Evolutionary conservation across 2,797 vertebrate genomes (phyloP).

Genomic region (Acanthiza pusilla): DNA sequence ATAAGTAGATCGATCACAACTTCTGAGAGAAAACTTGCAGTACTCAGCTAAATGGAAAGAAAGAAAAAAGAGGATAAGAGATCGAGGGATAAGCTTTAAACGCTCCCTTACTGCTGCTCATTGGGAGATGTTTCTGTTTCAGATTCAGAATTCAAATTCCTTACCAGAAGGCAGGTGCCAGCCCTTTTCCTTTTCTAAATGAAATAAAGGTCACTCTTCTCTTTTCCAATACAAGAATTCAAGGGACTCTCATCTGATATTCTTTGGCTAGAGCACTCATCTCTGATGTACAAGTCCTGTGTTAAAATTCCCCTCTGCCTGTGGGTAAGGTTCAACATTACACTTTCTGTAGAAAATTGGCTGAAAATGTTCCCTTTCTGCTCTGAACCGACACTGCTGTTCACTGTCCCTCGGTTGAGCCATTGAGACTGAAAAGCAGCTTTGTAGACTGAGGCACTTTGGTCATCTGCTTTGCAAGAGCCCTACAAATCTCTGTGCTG

Average conservation of each 20-base stretch:
- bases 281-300: background rate
- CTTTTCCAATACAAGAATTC: background rate
- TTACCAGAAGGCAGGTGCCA: background rate
- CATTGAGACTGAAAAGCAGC: background rate
- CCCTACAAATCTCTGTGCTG: background rate
- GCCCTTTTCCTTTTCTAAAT: background rate
- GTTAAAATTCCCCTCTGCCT: background rate
- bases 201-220: background rate
- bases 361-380: background rate
- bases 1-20: slow-evolving; percentile 39
- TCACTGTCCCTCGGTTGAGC: background rate
- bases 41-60: slow-evolving; percentile 17
- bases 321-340: background rate
- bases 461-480: background rate
- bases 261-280: background rate
- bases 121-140: background rate
- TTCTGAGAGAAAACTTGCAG: slow-evolving; percentile 27
- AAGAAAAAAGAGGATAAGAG: background rate
- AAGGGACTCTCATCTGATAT: background rate
- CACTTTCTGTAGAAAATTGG: background rate
- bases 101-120: background rate
- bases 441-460: background rate
- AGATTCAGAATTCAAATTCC: background rate
- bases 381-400: background rate
- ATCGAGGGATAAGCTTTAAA: background rate